phyloP scores from a whole-genome alignment of 2,113 vertebrate genomes.

The Blennius ocellaris region DNA sequence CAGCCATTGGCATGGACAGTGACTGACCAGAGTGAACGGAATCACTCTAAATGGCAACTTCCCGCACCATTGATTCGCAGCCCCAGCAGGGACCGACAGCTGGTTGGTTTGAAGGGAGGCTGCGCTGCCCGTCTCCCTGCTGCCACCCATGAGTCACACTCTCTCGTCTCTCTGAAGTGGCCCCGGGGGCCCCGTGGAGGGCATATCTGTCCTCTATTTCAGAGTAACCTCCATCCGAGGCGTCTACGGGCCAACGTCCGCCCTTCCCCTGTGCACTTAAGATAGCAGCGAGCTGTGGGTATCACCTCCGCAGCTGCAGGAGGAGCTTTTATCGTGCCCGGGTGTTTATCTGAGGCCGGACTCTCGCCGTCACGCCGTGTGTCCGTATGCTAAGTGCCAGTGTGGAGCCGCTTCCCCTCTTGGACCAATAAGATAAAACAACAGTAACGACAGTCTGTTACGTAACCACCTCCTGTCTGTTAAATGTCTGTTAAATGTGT shows the following conservation, averaged over 20 bases:
- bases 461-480: slow-evolving; percentile 53
- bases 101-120: slow-evolving; percentile 34
- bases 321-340: slow-evolving; percentile 59
- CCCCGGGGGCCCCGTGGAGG: slow-evolving; percentile 29
- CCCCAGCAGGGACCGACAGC: slow-evolving; percentile 43
- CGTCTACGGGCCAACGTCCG: slow-evolving; percentile 53
- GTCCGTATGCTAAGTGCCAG: slow-evolving; percentile 71
- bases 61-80: slow-evolving; percentile 20
- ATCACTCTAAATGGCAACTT: slow-evolving; percentile 49
- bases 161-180: slow-evolving; percentile 38
- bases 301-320: slow-evolving; percentile 38
- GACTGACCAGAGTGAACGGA: slow-evolving; percentile 37
- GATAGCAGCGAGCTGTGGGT: slow-evolving; percentile 55
- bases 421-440: slow-evolving; percentile 75
- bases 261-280: slow-evolving; percentile 65
- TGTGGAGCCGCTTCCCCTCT: slow-evolving; percentile 63
- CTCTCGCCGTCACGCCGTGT: slow-evolving; percentile 40
- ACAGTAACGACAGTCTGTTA: slow-evolving; percentile 56
- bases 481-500: slow-evolving; percentile 34
- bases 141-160: slow-evolving; percentile 44
- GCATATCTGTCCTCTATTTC: slow-evolving; percentile 47
- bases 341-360: slow-evolving; percentile 61
- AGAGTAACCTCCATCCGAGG: slow-evolving; percentile 47
- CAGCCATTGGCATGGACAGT: slow-evolving; percentile 10
- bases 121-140: slow-evolving; percentile 31